Percentiles rank a stretch among this genome's conserved stretches.
phyloP scores from a whole-genome alignment of 2,888 invertebrate genomes.

The Ischnura elegans region DNA sequence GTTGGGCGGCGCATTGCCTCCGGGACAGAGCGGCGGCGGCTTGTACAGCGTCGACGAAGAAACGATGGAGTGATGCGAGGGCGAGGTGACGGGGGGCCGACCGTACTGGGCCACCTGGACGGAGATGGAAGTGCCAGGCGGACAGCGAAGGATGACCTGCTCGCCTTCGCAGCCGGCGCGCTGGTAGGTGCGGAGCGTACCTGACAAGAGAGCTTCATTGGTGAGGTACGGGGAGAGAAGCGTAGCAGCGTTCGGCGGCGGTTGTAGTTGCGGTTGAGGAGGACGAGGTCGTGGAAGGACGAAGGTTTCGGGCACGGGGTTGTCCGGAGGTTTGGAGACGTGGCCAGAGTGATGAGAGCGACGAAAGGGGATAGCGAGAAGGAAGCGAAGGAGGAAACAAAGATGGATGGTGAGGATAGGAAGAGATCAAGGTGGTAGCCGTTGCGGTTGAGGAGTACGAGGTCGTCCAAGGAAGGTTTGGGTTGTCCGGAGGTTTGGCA shows the following conservation, averaged over 20 bases:
- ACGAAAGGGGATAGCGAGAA: not conserved
- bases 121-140: conserved; percentile 93
- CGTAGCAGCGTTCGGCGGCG: not conserved
- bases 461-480: not conserved
- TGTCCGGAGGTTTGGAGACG: conserved; percentile 5
- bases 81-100: conserved; percentile 80
- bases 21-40: conserved; percentile 74
- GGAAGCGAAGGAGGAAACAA: not conserved
- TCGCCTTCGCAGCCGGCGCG: conserved; percentile 96
- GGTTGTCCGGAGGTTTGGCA: conserved; percentile 26
- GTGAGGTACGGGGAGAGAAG: not conserved
- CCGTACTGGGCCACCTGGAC: conserved; percentile 96
- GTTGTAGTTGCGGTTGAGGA: not conserved
- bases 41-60: conserved; percentile 73
- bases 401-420: not conserved
- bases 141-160: conserved; percentile 91
- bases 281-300: not conserved
- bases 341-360: not conserved
- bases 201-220: conserved; percentile 89
- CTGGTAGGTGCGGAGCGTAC: conserved; percentile 94
- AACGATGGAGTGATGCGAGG: conserved; percentile 75
- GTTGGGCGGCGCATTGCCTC: conserved; percentile 77
- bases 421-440: not conserved
- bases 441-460: not conserved
- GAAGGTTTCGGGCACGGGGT: not conserved